phyloP scores from a whole-genome alignment of 1,140 invertebrate genomes.

The Tetramorium parvispinum region DNA sequence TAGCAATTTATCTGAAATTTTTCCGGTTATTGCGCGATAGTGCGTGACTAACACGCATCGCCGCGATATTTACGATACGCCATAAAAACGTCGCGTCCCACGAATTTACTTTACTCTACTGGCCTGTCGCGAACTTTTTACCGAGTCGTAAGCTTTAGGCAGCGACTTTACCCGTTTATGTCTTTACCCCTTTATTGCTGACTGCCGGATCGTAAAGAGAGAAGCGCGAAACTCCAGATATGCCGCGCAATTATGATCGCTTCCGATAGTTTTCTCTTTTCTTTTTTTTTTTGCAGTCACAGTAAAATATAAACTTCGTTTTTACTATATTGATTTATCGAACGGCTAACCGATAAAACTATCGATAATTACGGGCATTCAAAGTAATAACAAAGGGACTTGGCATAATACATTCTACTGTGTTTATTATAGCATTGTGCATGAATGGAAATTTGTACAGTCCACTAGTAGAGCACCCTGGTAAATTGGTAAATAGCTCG shows the following conservation, averaged over 20 bases:
- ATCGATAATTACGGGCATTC: not conserved
- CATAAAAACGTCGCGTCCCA: not conserved
- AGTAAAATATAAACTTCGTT: not conserved
- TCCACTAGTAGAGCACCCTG: not conserved
- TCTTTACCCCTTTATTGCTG: slow-evolving; percentile 36
- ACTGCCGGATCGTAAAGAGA: slow-evolving; percentile 50
- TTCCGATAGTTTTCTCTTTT: not conserved
- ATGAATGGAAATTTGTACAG: not conserved
- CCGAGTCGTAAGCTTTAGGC: slow-evolving; percentile 42
- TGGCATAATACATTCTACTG: not conserved
- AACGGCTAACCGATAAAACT: not conserved
- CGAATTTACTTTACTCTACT: slow-evolving; percentile 6
- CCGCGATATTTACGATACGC: slow-evolving; percentile 30
- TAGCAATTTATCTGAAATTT: slow-evolving; percentile 7
- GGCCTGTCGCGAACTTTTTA: slow-evolving; percentile 19
- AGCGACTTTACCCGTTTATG: slow-evolving; percentile 49
- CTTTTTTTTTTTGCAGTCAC: not conserved
- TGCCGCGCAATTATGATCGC: not conserved
- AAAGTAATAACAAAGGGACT: not conserved
- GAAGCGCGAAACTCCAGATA: not conserved
- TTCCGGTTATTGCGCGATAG: not conserved
- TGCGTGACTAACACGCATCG: slow-evolving; percentile 2
- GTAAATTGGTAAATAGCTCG: slow-evolving; percentile 14
- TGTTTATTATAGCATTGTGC: not conserved
- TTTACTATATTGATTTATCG: not conserved